Conservation (phyloP, 2,888 invertebrate species). For the Slavum lentiscoides region DNA sequence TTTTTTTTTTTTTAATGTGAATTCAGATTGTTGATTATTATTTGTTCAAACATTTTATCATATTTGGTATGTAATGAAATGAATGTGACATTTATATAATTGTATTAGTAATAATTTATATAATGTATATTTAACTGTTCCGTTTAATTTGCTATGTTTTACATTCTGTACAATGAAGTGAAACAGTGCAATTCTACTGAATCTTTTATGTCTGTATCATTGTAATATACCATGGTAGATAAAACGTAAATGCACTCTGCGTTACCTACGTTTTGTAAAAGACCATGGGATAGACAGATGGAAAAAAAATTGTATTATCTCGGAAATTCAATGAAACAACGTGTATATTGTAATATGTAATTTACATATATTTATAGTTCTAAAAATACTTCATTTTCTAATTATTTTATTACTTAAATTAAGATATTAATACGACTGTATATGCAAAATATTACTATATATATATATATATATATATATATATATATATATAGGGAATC, state of each 20-base stretch:
- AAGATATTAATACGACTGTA: too few relatives aligned
- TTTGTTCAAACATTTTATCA: neutral
- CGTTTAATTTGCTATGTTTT: conserved; percentile 7
- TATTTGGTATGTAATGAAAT: neutral
- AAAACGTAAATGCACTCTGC: too few relatives aligned
- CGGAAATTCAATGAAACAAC: too few relatives aligned
- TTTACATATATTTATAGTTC: too few relatives aligned
- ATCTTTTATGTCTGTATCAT: too few relatives aligned
- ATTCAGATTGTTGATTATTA: neutral
- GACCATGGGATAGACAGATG: too few relatives aligned
- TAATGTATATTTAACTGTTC: neutral
- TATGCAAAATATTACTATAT: neutral
- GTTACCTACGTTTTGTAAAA: too few relatives aligned
- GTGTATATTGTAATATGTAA: too few relatives aligned
- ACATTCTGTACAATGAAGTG: neutral
- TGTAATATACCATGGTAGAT: too few relatives aligned
- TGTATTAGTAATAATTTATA: conserved; percentile 4
- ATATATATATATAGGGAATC: neutral
- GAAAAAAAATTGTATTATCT: too few relatives aligned
- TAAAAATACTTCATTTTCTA: too few relatives aligned
- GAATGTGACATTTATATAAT: neutral
- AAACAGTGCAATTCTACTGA: neutral
- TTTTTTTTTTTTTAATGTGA: neutral
- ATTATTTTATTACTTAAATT: too few relatives aligned
- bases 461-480: neutral